Conservation (phyloP, 2,888 invertebrate species). For the Acronicta psi region DNA sequence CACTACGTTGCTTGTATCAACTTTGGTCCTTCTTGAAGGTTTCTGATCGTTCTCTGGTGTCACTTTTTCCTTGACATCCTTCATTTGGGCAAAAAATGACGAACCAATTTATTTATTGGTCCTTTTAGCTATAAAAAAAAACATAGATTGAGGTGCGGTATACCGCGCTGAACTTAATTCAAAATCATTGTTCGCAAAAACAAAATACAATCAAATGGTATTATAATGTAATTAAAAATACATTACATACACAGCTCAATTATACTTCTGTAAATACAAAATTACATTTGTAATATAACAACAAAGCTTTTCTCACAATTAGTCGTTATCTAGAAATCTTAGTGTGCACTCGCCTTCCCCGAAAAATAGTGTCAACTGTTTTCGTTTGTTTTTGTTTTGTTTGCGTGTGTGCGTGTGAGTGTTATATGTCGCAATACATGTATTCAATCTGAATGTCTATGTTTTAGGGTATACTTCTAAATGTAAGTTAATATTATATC, state of each 20-base stretch:
- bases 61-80: too few relatives aligned
- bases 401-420: slow-evolving; percentile 43
- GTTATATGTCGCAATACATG: slow-evolving; percentile 36
- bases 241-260: slow-evolving; percentile 1
- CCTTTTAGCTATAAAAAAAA: background rate
- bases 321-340: slow-evolving; percentile 17
- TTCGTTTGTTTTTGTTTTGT: slow-evolving; percentile 44
- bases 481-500: slow-evolving; percentile 54
- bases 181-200: slow-evolving; percentile 5
- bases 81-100: too few relatives aligned
- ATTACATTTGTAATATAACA: slow-evolving; percentile 1
- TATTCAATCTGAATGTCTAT: slow-evolving; percentile 49
- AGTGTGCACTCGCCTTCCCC: slow-evolving; percentile 55
- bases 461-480: slow-evolving; percentile 52
- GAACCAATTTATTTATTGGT: too few relatives aligned
- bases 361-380: slow-evolving; percentile 33
- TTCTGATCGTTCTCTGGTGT: too few relatives aligned
- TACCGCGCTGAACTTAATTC: background rate
- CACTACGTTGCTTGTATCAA: slow-evolving; percentile 1
- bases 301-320: slow-evolving; percentile 19
- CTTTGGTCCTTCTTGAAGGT: too few relatives aligned
- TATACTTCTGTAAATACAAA: slow-evolving; percentile 15
- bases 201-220: background rate
- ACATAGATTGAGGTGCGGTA: too few relatives aligned
- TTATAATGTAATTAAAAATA: slow-evolving; percentile 7